Conservation (phyloP, 2,888 invertebrate species). For the Eugnorisma glareosa region DNA sequence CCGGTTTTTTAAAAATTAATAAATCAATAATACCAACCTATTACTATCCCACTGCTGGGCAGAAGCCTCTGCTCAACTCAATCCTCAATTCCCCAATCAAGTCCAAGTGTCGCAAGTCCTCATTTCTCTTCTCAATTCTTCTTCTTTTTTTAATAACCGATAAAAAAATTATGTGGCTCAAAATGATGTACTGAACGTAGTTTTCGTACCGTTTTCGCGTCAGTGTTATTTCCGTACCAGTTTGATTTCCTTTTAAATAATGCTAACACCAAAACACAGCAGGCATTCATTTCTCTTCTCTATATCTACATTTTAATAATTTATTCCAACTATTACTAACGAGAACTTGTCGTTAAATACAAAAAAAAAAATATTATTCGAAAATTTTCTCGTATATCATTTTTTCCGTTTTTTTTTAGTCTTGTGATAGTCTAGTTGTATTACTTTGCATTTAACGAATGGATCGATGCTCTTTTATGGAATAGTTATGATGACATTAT, state of each 20-base stretch:
- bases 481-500: constrained; percentile 6
- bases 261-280: constrained; percentile 42
- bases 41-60: too few species aligned
- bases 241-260: background rate
- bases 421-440: constrained; percentile 31
- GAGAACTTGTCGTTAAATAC: background rate
- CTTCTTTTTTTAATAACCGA: too few species aligned
- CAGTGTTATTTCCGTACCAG: background rate
- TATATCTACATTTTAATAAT: constrained; percentile 25
- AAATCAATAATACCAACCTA: too few species aligned
- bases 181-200: too few species aligned
- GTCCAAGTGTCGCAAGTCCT: too few species aligned
- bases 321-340: constrained; percentile 16
- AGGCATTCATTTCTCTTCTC: constrained; percentile 14
- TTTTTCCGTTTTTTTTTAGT: constrained; percentile 4
- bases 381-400: constrained; percentile 10
- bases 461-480: constrained; percentile 56
- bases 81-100: too few species aligned
- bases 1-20: too few species aligned
- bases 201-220: too few species aligned
- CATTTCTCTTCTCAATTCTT: too few species aligned
- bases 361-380: background rate
- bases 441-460: constrained; percentile 54
- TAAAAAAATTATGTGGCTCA: too few species aligned
- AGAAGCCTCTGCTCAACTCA: too few species aligned